These are phyloP conservation scores for Apantesis nais DNA, from an alignment of 2,888 invertebrate genomes.

Conservation along the genomic window DNA sequence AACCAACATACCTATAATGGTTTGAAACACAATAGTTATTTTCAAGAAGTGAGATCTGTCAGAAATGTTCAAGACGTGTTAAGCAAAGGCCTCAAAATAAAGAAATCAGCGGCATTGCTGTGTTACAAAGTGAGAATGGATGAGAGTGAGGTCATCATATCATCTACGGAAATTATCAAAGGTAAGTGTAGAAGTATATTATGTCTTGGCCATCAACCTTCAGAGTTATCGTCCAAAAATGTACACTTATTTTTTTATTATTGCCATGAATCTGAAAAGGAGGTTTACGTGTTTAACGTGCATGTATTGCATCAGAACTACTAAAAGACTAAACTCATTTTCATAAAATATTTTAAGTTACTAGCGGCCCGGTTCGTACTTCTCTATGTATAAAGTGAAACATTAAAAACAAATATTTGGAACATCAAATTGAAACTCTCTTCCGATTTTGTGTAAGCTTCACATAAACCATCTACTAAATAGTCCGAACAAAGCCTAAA, in stretches of 20 bases:
- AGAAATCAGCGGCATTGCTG: slow-evolving; percentile 69
- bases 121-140: slow-evolving; percentile 82
- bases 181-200: slow-evolving; percentile 69
- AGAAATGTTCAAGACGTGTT: slow-evolving; percentile 31
- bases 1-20: slow-evolving; percentile 17
- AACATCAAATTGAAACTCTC: too few relatives aligned
- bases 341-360: too few relatives aligned
- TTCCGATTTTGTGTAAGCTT: too few relatives aligned
- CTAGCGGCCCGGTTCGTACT: too few relatives aligned
- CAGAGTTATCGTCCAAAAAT: not conserved
- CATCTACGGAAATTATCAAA: slow-evolving; percentile 88
- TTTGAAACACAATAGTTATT: slow-evolving; percentile 2
- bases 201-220: not conserved
- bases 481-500: too few relatives aligned
- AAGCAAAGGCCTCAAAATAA: slow-evolving; percentile 68
- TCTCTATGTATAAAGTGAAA: too few relatives aligned
- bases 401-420: too few relatives aligned
- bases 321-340: too few relatives aligned
- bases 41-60: slow-evolving; percentile 16
- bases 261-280: too few relatives aligned
- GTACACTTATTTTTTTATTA: not conserved
- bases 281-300: too few relatives aligned
- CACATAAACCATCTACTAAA: too few relatives aligned
- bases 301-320: too few relatives aligned
- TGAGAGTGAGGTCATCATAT: slow-evolving; percentile 85